Evolutionary conservation across 2,113 vertebrate genomes (phyloP), one percentile per base, ranked within the genome.

Genomic region (Poeciliopsis retropinna): DNA sequence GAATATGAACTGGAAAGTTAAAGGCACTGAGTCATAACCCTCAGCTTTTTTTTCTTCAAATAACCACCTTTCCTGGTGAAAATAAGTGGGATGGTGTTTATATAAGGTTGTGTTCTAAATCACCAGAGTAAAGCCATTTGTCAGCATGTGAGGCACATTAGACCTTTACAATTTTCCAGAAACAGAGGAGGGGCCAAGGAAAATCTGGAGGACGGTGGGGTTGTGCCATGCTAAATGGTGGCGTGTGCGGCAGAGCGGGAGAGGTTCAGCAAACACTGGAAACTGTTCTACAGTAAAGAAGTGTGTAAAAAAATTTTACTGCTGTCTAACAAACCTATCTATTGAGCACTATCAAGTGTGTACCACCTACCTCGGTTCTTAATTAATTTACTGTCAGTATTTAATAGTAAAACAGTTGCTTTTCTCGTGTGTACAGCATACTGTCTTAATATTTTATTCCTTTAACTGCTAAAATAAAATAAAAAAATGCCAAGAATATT

Each of bases 91-190:
- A 64, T 44, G 70, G 25, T 63, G 75, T 84, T 87, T 81, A 72
- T 62, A 75, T 57, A 85, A 67, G 67, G 70, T 65, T 62, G 63
- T 64, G 74, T 47, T 64, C 62, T 72, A 63, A 14, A 31, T 63
- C 17, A 61, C 80, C 64, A 65, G 74, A 83, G 73, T 69, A 69
- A 79, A 62, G 51, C 57, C 64, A 67, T 76, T 72, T 72, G 64
- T 86, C 51, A 57, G 73, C 67, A 78, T 78, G 67, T 68, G 83
- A 89, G 51, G 61, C 61, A 67, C 71, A 83, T 84, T 68, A 75
- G 80, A 82, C 62, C 77, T 83, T 86, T 70, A 37, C 34, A 72
- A 80, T 61, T 85, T 80, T 82, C 80, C 78, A 67, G 10, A 19
- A 66, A 69, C 34, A 44, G 1, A 76, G 82, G 70, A 66, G 66